Conservation (phyloP, 2,797 vertebrate genomes). For the Ctenopoma multispine region DNA sequence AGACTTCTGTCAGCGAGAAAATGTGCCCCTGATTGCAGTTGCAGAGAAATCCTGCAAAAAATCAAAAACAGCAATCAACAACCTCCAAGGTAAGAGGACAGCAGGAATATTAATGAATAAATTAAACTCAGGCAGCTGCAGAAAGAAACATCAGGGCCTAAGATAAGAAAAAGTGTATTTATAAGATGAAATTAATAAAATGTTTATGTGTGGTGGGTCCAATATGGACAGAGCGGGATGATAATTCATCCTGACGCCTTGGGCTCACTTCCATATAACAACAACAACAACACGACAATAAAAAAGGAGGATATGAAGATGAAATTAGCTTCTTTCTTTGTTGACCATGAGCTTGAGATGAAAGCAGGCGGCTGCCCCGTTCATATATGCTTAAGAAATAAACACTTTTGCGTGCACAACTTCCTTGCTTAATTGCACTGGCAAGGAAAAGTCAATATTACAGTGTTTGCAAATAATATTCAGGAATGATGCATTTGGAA, state of each 20-base stretch:
- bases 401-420: slow-evolving; percentile 25
- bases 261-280: slow-evolving; percentile 26
- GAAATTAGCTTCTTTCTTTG: slow-evolving; percentile 51
- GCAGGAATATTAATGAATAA: slow-evolving; percentile 55
- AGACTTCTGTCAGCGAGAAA: slow-evolving; percentile 22
- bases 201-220: slow-evolving; percentile 60
- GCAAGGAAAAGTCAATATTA: slow-evolving; percentile 2
- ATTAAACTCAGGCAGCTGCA: slow-evolving; percentile 53
- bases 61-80: slow-evolving; percentile 29
- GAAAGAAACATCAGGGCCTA: slow-evolving; percentile 25
- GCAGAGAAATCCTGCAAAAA: slow-evolving; percentile 30
- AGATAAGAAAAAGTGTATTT: slow-evolving; percentile 64
- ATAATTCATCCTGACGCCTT: slow-evolving; percentile 55
- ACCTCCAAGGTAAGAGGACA: slow-evolving; percentile 19
- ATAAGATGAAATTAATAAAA: slow-evolving; percentile 69
- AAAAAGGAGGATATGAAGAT: slow-evolving; percentile 62
- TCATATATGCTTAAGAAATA: slow-evolving; percentile 38
- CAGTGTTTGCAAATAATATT: slow-evolving; percentile 22
- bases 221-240: slow-evolving; percentile 44
- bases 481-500: slow-evolving; percentile 6
- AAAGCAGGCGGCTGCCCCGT: slow-evolving; percentile 21
- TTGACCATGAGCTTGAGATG: slow-evolving; percentile 54
- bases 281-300: slow-evolving; percentile 62
- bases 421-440: slow-evolving; percentile 53
- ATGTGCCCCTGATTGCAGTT: slow-evolving; percentile 18